Percentiles rank a stretch among this genome's conserved stretches.
phyloP scores from a whole-genome alignment of 2,888 invertebrate species.

The Coenonympha arcania region DNA sequence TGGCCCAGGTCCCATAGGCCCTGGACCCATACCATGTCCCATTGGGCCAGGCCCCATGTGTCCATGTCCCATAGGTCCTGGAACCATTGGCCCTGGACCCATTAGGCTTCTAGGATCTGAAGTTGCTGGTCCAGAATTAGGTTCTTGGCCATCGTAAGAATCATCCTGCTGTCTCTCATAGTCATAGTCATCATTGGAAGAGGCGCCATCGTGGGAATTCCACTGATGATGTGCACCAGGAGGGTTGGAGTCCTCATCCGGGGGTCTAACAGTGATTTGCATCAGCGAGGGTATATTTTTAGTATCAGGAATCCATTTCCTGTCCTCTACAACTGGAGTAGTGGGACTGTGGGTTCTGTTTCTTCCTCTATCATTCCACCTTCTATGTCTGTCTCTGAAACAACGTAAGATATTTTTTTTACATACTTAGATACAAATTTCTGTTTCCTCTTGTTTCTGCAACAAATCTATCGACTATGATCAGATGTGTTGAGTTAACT shows the following conservation, averaged over 20 bases:
- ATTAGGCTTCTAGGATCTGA: too few relatives aligned
- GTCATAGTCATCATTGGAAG: slow-evolving; percentile 42
- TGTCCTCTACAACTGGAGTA: slow-evolving; percentile 47
- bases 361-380: slow-evolving; percentile 54
- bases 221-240: slow-evolving; percentile 41
- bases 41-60: slow-evolving; percentile 36
- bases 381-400: slow-evolving; percentile 50
- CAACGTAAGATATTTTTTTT: background rate
- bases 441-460: too few relatives aligned
- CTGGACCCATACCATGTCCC: slow-evolving; percentile 32
- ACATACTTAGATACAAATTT: too few relatives aligned
- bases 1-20: slow-evolving; percentile 27
- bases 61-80: slow-evolving; percentile 31
- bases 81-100: slow-evolving; percentile 29
- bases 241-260: slow-evolving; percentile 44
- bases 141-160: slow-evolving; percentile 22
- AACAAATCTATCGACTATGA: too few relatives aligned
- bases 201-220: slow-evolving; percentile 34
- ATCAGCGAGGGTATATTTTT: slow-evolving; percentile 52
- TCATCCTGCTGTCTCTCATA: slow-evolving; percentile 33
- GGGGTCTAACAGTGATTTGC: slow-evolving; percentile 54
- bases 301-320: slow-evolving; percentile 41
- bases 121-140: too few relatives aligned
- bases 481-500: too few relatives aligned
- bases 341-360: slow-evolving; percentile 48